These are phyloP conservation scores for Spinibarbus caldwelli DNA, from an alignment of 2,797 vertebrate species.

Conservation along the genomic window DNA sequence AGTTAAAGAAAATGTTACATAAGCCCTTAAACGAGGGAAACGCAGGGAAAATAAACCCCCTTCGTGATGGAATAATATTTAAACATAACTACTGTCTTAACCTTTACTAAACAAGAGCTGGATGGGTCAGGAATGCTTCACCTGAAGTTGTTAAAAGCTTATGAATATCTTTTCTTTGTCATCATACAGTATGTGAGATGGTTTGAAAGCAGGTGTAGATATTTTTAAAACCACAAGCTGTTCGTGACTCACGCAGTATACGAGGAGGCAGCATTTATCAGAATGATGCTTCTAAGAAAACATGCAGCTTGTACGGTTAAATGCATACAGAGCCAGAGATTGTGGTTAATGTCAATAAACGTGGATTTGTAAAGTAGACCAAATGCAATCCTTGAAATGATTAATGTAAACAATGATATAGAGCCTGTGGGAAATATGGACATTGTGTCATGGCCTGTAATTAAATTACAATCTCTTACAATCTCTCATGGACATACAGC, in stretches of 20 bases:
- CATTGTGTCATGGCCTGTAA: conserved; percentile 2
- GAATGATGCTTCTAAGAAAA: conserved; percentile 16
- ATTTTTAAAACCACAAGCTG: conserved; percentile 12
- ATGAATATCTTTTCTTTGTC: not conserved
- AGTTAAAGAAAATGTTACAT: conserved; percentile 41
- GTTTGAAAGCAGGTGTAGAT: not conserved
- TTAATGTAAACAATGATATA: not conserved
- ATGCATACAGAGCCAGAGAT: not conserved
- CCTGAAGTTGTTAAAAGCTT: not conserved
- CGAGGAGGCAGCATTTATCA: not conserved
- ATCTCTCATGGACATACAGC: not conserved
- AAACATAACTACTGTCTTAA: conserved; percentile 13
- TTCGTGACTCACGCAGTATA: conserved; percentile 9
- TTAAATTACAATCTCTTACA: not conserved
- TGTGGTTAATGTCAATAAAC: not conserved
- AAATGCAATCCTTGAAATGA: not conserved
- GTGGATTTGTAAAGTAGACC: not conserved
- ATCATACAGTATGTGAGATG: not conserved
- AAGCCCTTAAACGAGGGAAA: conserved; percentile 11
- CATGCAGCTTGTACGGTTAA: not conserved
- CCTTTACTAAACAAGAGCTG: conserved; percentile 3
- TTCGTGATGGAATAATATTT: not conserved
- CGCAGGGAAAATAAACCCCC: conserved; percentile 5
- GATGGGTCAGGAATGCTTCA: not conserved
- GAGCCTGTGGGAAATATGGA: conserved; percentile 1